Conservation (phyloP, 1,140 invertebrate genomes). For the Hylaeus anthracinus region DNA sequence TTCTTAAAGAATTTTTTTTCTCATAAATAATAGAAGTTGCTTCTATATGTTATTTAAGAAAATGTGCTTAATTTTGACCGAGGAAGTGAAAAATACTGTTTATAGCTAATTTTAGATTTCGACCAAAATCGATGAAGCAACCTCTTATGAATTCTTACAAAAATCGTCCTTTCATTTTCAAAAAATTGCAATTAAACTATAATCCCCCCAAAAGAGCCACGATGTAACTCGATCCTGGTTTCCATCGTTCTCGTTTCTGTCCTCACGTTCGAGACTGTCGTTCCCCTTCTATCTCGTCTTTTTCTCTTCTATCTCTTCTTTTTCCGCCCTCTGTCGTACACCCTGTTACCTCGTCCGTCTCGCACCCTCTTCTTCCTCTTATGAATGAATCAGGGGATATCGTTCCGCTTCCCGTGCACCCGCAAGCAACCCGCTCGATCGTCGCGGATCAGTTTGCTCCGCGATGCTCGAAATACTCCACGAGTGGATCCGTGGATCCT, state of each 20-base stretch:
- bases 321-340: slow-evolving; percentile 17
- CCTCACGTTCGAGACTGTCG: not conserved
- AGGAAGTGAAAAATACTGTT: no score
- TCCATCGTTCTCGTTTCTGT: not conserved
- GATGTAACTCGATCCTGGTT: not conserved
- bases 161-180: no score
- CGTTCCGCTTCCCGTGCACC: slow-evolving; percentile 12
- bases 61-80: no score
- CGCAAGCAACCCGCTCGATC: slow-evolving; percentile 1
- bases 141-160: no score
- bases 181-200: no score
- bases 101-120: no score
- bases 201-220: no score
- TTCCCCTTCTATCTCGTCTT: slow-evolving; percentile 43
- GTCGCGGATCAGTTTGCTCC: slow-evolving; percentile 38
- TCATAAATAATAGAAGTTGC: no score
- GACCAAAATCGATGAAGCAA: no score
- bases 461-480: slow-evolving; percentile 3
- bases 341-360: slow-evolving; percentile 43
- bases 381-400: slow-evolving; percentile 33
- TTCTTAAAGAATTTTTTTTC: no score
- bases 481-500: slow-evolving; percentile 12
- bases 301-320: slow-evolving; percentile 51
- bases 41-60: no score
- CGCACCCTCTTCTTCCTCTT: not conserved